A percentile compares a stretch with the other conserved stretches of the same genome.
phyloP scores from a whole-genome alignment of 2,888 invertebrate genomes.

The Ephialtes manifestator region DNA sequence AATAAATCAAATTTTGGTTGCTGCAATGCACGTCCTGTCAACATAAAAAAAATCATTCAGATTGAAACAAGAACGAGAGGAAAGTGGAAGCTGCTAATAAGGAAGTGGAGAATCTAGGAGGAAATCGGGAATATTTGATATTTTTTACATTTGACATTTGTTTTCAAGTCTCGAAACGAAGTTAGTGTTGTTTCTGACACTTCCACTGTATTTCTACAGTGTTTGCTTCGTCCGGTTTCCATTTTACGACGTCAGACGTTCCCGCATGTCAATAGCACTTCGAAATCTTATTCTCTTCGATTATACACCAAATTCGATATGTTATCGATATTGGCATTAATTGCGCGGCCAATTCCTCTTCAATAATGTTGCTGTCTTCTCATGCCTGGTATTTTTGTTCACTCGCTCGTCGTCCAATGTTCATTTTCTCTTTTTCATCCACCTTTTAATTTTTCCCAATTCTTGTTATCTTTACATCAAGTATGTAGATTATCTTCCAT shows the following conservation, averaged over 20 bases:
- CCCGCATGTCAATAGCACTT: not conserved
- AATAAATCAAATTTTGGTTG: conserved; percentile 41
- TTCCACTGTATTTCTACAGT: not conserved
- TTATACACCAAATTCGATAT: not conserved
- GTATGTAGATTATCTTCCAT: not conserved
- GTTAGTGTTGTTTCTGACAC: not conserved
- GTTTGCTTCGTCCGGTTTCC: not conserved
- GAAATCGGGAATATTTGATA: conserved; percentile 51
- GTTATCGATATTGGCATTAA: not conserved
- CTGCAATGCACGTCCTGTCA: conserved; percentile 62
- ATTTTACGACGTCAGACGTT: not conserved
- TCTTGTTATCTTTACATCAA: not conserved
- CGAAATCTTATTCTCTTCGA: not conserved
- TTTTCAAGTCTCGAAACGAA: conserved; percentile 49
- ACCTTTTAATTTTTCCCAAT: not conserved
- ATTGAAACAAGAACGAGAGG: conserved; percentile 35
- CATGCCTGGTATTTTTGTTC: not conserved
- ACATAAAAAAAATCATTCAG: conserved; percentile 65
- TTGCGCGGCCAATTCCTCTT: conserved; percentile 6
- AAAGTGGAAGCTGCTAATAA: conserved; percentile 13
- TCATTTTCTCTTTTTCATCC: not conserved
- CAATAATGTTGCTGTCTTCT: not conserved
- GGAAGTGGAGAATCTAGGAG: conserved; percentile 34
- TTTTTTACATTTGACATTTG: conserved; percentile 19
- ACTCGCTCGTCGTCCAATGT: not conserved